phyloP scores from a whole-genome alignment of 2,113 vertebrate genomes.

The Microtus montanus region DNA sequence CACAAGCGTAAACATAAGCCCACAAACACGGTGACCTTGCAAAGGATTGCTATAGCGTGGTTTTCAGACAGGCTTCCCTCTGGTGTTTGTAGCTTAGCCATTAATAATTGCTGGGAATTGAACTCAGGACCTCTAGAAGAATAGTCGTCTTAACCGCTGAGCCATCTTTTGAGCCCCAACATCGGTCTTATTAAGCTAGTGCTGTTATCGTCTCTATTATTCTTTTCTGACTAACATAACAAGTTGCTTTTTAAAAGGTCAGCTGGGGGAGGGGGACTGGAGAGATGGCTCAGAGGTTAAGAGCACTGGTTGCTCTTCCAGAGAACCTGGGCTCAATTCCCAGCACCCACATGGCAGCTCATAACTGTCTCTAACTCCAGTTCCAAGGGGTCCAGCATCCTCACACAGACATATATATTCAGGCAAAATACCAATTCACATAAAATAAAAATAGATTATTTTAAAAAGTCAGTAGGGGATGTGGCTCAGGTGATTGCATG shows the following conservation, averaged over 20 bases:
- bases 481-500: background rate
- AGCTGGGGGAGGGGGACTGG: background rate
- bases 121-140: too few species aligned
- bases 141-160: too few species aligned
- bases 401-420: too few species aligned
- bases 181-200: background rate
- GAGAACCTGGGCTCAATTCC: too few species aligned
- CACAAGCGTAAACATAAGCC: background rate
- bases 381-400: too few species aligned
- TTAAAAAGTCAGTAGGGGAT: background rate
- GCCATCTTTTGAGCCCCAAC: background rate
- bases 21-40: background rate
- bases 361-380: too few species aligned
- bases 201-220: background rate
- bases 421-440: too few species aligned
- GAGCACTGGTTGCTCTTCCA: too few species aligned
- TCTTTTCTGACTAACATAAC: background rate
- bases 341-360: too few species aligned
- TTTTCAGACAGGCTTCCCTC: background rate
- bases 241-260: background rate
- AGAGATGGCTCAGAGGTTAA: too few species aligned
- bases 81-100: background rate
- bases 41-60: background rate
- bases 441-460: background rate
- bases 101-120: background rate